A percentile compares a stretch with the other conserved stretches of the same genome.
These are phyloP conservation scores for Ephydatia muelleri DNA, from an alignment of 37 sponge, comb jelly and placozoan species.

Conservation along the genomic window DNA sequence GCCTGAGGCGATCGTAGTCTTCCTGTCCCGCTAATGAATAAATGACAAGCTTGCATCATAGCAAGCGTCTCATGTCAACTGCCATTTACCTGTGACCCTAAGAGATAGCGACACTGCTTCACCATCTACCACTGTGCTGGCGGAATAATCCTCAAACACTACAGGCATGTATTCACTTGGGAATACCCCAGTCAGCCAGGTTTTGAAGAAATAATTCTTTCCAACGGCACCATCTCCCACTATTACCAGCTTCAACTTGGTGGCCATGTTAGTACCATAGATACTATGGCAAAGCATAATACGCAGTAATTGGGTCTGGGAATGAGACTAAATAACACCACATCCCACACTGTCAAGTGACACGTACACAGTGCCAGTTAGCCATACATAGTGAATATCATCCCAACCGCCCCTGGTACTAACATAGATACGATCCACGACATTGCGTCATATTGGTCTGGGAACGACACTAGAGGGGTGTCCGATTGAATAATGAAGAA, in stretches of 20 bases:
- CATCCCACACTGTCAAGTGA: too few relatives aligned
- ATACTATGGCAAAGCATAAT: too few relatives aligned
- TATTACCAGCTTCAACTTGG: constrained; percentile 60
- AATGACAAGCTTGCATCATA: not conserved
- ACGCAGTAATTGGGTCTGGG: too few relatives aligned
- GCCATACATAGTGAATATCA: too few relatives aligned
- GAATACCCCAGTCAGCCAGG: constrained; percentile 53
- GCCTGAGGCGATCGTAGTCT: constrained; percentile 74
- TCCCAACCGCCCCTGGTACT: too few relatives aligned
- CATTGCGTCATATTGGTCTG: too few relatives aligned
- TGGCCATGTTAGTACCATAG: too few relatives aligned
- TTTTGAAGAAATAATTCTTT: constrained; percentile 61
- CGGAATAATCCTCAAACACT: constrained; percentile 66
- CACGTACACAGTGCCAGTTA: too few relatives aligned
- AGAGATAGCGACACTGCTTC: constrained; percentile 46
- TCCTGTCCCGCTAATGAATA: constrained; percentile 64
- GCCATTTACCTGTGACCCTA: constrained; percentile 48
- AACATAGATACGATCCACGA: too few relatives aligned
- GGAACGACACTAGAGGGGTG: too few relatives aligned
- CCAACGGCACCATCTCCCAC: constrained; percentile 78
- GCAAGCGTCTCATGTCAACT: not conserved
- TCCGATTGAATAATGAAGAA: too few relatives aligned
- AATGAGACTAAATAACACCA: too few relatives aligned
- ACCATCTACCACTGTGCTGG: constrained; percentile 54
- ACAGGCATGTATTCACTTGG: constrained; percentile 70